Evolutionary conservation across 2,113 vertebrate species (phyloP).

Genomic region (Trachemys scripta): DNA sequence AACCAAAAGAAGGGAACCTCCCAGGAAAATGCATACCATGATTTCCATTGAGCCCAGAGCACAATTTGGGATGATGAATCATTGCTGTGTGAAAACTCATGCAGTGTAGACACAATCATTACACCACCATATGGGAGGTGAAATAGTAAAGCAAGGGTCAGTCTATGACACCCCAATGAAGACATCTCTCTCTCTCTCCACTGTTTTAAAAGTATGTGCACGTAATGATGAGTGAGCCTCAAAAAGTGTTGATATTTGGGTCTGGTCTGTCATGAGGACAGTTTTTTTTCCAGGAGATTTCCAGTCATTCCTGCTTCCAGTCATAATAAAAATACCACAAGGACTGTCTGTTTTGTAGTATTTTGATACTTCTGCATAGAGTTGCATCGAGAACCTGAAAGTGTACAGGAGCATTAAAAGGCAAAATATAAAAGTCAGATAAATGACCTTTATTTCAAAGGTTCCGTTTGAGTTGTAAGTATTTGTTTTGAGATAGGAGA

Average conservation of each 20-base stretch:
- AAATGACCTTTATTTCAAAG: neutral
- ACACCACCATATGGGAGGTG: neutral
- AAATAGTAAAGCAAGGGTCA: neutral
- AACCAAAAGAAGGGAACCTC: neutral
- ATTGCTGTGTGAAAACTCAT: neutral
- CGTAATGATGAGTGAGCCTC: neutral
- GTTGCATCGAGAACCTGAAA: neutral
- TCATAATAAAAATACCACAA: neutral
- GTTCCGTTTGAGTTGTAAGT: neutral
- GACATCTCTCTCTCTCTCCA: neutral
- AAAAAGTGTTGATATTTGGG: neutral
- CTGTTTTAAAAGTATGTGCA: neutral
- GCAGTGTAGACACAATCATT: neutral
- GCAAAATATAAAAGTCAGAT: neutral
- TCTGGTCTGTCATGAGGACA: neutral
- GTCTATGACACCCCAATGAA: neutral
- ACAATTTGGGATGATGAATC: constrained; percentile 10
- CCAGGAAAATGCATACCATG: rapidly evolving
- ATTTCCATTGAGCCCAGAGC: neutral
- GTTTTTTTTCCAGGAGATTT: constrained; percentile 2
- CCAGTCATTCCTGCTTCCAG: constrained; percentile 16
- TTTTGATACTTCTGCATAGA: neutral
- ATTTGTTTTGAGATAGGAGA: neutral
- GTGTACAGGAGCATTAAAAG: neutral
- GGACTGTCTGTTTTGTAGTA: neutral